Conservation (phyloP, 2,113 vertebrate genomes). For the Talpa occidentalis region DNA sequence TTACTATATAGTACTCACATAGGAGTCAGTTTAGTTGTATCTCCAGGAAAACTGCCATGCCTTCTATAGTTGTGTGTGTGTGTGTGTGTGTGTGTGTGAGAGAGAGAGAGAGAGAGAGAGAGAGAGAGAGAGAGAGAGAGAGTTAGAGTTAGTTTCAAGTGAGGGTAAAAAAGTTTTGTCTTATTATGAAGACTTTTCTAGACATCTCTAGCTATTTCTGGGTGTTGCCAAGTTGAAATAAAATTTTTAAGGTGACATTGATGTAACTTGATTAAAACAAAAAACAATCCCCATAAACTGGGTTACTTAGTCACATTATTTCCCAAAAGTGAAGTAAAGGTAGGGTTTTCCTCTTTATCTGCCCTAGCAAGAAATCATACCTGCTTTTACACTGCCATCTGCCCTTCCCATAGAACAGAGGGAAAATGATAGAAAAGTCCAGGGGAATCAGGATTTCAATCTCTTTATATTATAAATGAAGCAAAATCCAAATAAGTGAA, state of each 20-base stretch:
- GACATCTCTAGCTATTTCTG: neutral
- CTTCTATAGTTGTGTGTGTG: neutral
- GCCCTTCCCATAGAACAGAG: neutral
- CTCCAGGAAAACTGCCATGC: neutral
- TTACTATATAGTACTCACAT: neutral
- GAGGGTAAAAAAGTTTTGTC: neutral
- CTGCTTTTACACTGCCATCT: neutral
- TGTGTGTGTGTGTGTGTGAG: too few species aligned
- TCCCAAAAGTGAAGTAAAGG: neutral
- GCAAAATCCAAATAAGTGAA: neutral
- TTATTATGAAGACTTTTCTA: neutral
- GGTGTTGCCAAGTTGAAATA: neutral
- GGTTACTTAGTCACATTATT: constrained; percentile 10
- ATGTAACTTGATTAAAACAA: neutral
- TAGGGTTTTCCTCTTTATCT: neutral
- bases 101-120: too few species aligned
- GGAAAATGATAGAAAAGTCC: neutral
- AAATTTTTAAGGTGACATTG: neutral
- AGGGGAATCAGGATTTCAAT: neutral
- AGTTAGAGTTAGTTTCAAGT: neutral
- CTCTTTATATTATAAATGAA: neutral
- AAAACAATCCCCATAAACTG: neutral
- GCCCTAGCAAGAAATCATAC: neutral
- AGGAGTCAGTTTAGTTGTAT: too few species aligned
- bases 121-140: too few species aligned